These are phyloP conservation scores for Takifugu ocellatus DNA, from an alignment of 2,797 vertebrate species.

Conservation along the genomic window DNA sequence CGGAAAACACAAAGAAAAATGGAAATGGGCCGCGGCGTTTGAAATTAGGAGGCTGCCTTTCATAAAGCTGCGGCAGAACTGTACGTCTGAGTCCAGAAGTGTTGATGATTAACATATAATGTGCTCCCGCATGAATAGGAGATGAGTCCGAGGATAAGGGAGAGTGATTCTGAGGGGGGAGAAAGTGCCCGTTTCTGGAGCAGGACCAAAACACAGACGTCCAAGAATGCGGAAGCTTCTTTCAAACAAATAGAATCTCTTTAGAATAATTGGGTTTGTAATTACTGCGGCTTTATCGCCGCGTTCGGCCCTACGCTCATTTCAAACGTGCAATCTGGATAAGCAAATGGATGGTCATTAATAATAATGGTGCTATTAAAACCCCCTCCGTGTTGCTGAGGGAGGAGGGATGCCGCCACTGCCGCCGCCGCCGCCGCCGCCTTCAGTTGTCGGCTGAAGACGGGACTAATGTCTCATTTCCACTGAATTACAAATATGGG, in stretches of 20 bases:
- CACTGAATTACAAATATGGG: conserved; percentile 66
- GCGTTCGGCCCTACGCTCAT: conserved; percentile 58
- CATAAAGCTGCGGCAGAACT: conserved; percentile 6
- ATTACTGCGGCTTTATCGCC: conserved; percentile 82
- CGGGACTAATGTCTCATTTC: conserved; percentile 74
- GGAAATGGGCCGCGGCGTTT: conserved; percentile 7
- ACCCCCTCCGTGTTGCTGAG: conserved; percentile 75
- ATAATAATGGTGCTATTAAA: conserved; percentile 89
- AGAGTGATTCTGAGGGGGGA: not conserved
- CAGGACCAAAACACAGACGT: conserved; percentile 33
- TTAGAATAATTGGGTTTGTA: conserved; percentile 84
- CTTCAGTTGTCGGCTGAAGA: conserved; percentile 79
- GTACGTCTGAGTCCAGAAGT: conserved; percentile 17
- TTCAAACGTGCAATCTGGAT: conserved; percentile 77
- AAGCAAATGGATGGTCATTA: conserved; percentile 84
- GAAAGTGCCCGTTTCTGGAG: conserved; percentile 7
- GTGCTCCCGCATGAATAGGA: conserved; percentile 24
- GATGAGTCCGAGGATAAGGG: conserved; percentile 9
- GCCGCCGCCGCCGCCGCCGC: conserved; percentile 77
- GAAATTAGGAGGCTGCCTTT: conserved; percentile 21
- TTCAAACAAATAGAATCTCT: conserved; percentile 80
- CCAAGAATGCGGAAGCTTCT: conserved; percentile 65
- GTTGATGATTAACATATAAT: conserved; percentile 31
- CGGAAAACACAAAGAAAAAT: conserved; percentile 13
- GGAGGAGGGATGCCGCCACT: conserved; percentile 74